These are phyloP conservation scores for Enteromius trimaculatus DNA, from an alignment of 2,797 vertebrate species.

Conservation along the genomic window DNA sequence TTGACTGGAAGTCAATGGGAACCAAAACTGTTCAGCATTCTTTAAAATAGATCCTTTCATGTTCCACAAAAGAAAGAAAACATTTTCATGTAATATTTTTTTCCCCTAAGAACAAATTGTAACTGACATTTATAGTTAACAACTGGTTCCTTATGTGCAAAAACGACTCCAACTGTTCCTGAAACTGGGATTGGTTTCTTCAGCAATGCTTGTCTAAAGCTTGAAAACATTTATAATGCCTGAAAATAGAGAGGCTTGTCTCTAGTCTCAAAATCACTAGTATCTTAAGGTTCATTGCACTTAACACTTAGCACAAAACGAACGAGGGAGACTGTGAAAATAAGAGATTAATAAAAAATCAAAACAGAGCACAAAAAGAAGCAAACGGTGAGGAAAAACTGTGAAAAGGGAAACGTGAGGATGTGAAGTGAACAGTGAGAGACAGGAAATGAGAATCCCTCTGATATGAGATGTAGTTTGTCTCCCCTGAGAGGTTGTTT, in stretches of 20 bases:
- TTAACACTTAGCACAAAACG: not conserved
- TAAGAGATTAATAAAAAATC: not conserved
- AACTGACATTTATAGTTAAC: not conserved
- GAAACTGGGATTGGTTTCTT: not conserved
- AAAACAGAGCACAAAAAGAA: not conserved
- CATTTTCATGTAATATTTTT: not conserved
- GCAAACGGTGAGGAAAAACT: not conserved
- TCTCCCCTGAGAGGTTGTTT: constrained; percentile 47
- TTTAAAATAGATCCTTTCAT: not conserved
- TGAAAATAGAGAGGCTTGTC: not conserved
- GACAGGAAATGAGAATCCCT: constrained; percentile 47
- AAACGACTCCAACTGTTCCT: not conserved
- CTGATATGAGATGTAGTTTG: constrained; percentile 48
- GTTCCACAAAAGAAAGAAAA: not conserved
- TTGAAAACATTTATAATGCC: not conserved
- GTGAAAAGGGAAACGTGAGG: constrained; percentile 27
- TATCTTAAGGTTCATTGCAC: not conserved
- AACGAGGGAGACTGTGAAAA: constrained; percentile 3
- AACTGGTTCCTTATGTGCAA: not conserved
- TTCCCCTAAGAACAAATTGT: not conserved
- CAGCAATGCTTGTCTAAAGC: not conserved
- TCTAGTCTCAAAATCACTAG: not conserved
- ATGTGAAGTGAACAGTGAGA: constrained; percentile 29
- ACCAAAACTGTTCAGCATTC: not conserved
- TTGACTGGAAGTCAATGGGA: not conserved